Evolutionary conservation across 2,888 invertebrate species (phyloP), one percentile per base, ranked within the genome.

Genomic region (Drosophila eohydei): DNA sequence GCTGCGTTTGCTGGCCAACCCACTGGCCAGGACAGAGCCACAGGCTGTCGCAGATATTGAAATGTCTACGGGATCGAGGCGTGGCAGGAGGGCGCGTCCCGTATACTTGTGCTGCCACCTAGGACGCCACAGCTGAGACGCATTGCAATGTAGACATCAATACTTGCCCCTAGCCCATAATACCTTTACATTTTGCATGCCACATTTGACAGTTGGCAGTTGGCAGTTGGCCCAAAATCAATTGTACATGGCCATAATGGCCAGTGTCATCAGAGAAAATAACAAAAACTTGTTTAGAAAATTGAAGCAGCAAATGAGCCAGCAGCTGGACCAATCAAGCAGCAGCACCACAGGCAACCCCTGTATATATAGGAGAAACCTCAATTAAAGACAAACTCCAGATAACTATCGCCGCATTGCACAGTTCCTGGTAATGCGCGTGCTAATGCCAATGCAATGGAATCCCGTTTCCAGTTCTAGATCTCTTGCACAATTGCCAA

Each of bases 61-160:
- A 80, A 70, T 65, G 46, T n/a, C 74, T 68, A 43, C 30, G 26
- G 58, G 26, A 51, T 57, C 77, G 55, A 71, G 83, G 81, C 78
- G 68, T 76, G 67, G 59, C 74, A 73, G 77, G 79, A 73, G 87
- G 89, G 87, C 87, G 87, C 87, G 70, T 71, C 87, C 80, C 62
- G 71, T 40, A 75, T 81, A 84, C 84, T 81, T 83, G 81, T 84
- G 63, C 61, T 73, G 68, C 75, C 81, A 87, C 81, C 63, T 76
- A 73, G 71, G 83, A 71, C 72, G 78, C 76, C 72, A 80, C 76
- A 72, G 77, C 78, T 80, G 77, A 76, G 68, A 60, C 7, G 48
- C 72, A 65, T 76, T 78, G 83, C 72, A 65, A 83, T 83, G 86
- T 86, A 88, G 89, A 84, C 87, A 69, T 86, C 84, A 88, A 80